A percentile compares a stretch with the other conserved stretches of the same genome.
Conservation (phyloP, 2,797 vertebrate genomes). For the Liparis tanakae region DNA sequence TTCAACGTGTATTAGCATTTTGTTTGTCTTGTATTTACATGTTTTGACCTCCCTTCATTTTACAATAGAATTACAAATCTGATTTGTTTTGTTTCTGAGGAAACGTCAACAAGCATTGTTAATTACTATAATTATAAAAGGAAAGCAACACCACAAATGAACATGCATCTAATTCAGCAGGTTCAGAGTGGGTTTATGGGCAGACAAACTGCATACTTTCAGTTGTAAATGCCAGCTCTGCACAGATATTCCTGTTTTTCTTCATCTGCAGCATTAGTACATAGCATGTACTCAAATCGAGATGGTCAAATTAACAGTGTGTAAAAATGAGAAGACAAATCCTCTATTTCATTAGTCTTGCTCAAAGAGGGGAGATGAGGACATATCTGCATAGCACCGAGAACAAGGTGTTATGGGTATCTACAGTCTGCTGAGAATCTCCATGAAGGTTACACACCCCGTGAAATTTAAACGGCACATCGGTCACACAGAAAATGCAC, state of each 20-base stretch:
- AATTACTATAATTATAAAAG: conserved; percentile 4
- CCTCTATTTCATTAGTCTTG: conserved; percentile 31
- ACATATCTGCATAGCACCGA: conserved; percentile 8
- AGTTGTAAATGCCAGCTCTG: conserved; percentile 13
- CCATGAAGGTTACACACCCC: conserved; percentile 18
- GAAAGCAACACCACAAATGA: conserved; percentile 15
- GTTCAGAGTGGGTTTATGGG: neutral
- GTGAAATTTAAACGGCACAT: conserved; percentile 34
- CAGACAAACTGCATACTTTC: neutral
- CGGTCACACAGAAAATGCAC: conserved; percentile 35
- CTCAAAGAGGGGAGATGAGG: conserved; percentile 22
- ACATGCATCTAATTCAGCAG: conserved; percentile 11
- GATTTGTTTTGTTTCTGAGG: neutral
- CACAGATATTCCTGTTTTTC: conserved; percentile 2
- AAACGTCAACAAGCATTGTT: conserved; percentile 5
- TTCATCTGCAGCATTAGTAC: neutral
- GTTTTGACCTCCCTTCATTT: neutral
- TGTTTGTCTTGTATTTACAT: neutral
- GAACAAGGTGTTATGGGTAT: conserved; percentile 23
- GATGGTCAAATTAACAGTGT: conserved; percentile 10
- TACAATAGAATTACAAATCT: neutral
- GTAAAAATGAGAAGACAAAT: conserved; percentile 32
- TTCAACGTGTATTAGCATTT: neutral
- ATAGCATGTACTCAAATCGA: neutral
- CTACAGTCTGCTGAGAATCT: conserved; percentile 15